These are phyloP conservation scores for Mustelus asterias DNA, from an alignment of 2,113 vertebrate species.

Conservation along the genomic window DNA sequence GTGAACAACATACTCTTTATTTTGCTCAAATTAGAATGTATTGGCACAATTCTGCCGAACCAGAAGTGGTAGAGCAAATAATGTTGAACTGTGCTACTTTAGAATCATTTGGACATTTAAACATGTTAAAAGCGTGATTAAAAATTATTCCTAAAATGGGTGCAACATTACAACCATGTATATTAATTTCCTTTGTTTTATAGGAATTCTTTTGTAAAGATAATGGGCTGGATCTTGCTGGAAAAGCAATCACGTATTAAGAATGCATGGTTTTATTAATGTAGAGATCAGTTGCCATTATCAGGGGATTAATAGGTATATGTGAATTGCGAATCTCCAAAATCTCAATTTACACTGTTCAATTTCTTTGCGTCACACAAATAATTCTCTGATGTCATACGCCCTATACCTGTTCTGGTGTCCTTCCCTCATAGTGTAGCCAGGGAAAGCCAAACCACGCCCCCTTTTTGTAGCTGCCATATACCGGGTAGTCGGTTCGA, in stretches of 20 bases:
- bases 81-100: neutral
- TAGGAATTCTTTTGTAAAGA: neutral
- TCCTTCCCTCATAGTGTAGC: too few species aligned
- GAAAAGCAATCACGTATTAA: neutral
- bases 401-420: too few species aligned
- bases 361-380: neutral
- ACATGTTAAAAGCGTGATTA: neutral
- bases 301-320: neutral
- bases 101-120: neutral
- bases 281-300: neutral
- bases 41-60: neutral
- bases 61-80: neutral
- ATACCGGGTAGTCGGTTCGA: too few species aligned
- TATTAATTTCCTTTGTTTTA: neutral
- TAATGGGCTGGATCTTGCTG: neutral
- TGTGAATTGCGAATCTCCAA: neutral
- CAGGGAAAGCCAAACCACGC: too few species aligned
- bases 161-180: neutral
- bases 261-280: neutral
- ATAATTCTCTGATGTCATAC: too few species aligned
- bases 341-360: neutral
- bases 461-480: too few species aligned
- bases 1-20: neutral
- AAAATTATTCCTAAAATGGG: neutral
- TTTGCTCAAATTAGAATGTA: neutral